Base-by-base conservation (phyloP, 2,797 vertebrate genomes). In the Microctenopoma lineatum region DNA sequence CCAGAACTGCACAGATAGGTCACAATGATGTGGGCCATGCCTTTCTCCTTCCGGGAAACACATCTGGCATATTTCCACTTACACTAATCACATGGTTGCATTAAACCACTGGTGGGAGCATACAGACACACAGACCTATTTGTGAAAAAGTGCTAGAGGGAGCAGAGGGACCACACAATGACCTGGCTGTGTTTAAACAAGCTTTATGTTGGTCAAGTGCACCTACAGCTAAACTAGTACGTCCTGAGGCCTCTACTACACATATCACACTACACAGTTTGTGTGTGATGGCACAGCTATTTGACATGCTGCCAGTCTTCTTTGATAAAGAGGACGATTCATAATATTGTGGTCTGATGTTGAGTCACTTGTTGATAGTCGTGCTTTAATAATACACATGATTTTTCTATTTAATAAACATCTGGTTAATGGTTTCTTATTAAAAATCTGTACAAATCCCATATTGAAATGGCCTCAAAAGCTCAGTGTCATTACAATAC, bases 1-100 rank as follows among this genome's bases (percentile, higher is more conserved):
- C 10, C 36, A 63, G 68, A 87, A 94, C 91, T 91, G 73, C 91
- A 92, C 16, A 54, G 16, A 75, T 0, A 44, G 58, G 39, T 39
- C 11, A 63, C 7, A 45, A 51, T 53, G 52, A 83, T 79, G 54
- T 47, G 75, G 72, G 69, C 34, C 75, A 74, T 70, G 59, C 46
- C 85, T 69, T 79, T 46, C 38, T 73, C 67, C 65, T 78, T 82
- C 61, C 14, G 46, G 84, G 61, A 87, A 85, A 79, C 70, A 81
- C 74, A 86, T 90, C 72, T 87, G 87, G 85, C 76, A 60, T 57
- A 77, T 73, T 80, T 89, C 80, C 66, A 72, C 77, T 82, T 50
- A 65, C n/a, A 38, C 67, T 85, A 84, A 92, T 87, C 80, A 90
- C 73, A 89, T 74, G 85, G 41, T 79, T 85, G 51, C 32, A 55